phyloP scores from a whole-genome alignment of 2,888 invertebrate species.

The Cyaniris semiargus region DNA sequence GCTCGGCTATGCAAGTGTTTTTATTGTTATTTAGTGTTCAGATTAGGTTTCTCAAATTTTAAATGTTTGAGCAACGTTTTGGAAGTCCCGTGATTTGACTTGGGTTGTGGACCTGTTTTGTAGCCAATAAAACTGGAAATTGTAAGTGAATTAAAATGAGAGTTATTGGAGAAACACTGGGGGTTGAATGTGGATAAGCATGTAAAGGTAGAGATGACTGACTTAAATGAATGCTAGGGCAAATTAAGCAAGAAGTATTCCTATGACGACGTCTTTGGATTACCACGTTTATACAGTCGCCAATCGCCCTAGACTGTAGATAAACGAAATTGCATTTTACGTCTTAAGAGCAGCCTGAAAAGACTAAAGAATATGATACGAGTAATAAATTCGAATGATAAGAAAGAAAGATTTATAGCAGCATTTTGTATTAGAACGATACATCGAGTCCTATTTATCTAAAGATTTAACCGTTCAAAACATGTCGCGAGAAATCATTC shows the following conservation, averaged over 20 bases:
- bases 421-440: background rate
- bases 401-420: conserved; percentile 17
- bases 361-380: conserved; percentile 18
- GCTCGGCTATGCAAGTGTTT: conserved; percentile 61
- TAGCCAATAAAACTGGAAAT: background rate
- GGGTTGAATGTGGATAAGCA: background rate
- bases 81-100: background rate
- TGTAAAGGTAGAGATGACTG: background rate
- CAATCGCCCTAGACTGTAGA: conserved; percentile 15
- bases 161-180: too few relatives aligned
- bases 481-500: conserved; percentile 19
- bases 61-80: conserved; percentile 32
- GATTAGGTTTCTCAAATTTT: conserved; percentile 49
- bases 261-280: background rate
- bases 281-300: conserved; percentile 1
- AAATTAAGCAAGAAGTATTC: background rate
- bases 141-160: background rate
- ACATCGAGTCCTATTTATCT: background rate
- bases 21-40: conserved; percentile 60
- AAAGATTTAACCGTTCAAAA: conserved; percentile 1
- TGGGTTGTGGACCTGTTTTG: background rate
- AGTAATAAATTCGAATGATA: conserved; percentile 21
- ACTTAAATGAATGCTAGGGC: background rate
- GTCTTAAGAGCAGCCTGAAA: conserved; percentile 6
- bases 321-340: conserved; percentile 19